Percentiles rank a stretch among this genome's conserved stretches.
Evolutionary conservation across 37 sponge, comb jelly and placozoan species (phyloP).

Genomic region (Ianthella basta): DNA sequence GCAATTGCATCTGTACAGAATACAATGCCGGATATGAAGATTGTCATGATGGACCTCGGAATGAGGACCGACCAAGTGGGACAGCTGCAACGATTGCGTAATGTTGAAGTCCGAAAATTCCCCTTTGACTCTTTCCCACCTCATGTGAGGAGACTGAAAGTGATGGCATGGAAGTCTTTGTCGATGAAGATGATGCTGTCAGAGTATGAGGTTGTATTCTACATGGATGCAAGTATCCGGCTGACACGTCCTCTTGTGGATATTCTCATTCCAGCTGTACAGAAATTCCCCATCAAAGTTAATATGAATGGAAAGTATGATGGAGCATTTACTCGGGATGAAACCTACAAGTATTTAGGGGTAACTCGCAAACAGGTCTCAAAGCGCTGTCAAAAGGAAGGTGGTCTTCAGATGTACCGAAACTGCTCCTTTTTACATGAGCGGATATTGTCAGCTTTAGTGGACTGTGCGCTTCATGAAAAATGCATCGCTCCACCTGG

Average conservation of each 20-base stretch:
- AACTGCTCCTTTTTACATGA: constrained; percentile 2
- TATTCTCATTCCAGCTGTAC: constrained; percentile 5
- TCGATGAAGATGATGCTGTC: background rate
- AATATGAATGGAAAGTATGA: constrained; percentile 8
- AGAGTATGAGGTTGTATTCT: constrained; percentile 38
- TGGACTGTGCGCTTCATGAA: constrained; percentile 26
- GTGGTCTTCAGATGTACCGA: background rate
- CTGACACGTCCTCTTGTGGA: background rate
- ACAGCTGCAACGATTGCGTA: background rate
- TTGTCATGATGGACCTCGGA: constrained; percentile 30
- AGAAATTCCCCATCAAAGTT: constrained; percentile 8
- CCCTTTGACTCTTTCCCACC: constrained; percentile 26
- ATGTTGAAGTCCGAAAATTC: constrained; percentile 38
- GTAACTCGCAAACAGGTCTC: background rate
- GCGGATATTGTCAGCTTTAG: background rate
- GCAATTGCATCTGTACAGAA: constrained; percentile 28
- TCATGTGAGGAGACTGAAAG: constrained; percentile 17
- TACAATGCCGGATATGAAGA: constrained; percentile 19
- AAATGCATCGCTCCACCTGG: constrained; percentile 11
- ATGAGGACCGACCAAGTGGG: background rate
- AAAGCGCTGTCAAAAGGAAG: background rate
- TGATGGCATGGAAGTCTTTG: constrained; percentile 32
- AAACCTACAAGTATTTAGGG: background rate
- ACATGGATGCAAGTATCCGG: constrained; percentile 40
- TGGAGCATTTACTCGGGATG: background rate